These are phyloP conservation scores for Hesperophylax magnus DNA, from an alignment of 1,140 invertebrate species.

Conservation along the genomic window DNA sequence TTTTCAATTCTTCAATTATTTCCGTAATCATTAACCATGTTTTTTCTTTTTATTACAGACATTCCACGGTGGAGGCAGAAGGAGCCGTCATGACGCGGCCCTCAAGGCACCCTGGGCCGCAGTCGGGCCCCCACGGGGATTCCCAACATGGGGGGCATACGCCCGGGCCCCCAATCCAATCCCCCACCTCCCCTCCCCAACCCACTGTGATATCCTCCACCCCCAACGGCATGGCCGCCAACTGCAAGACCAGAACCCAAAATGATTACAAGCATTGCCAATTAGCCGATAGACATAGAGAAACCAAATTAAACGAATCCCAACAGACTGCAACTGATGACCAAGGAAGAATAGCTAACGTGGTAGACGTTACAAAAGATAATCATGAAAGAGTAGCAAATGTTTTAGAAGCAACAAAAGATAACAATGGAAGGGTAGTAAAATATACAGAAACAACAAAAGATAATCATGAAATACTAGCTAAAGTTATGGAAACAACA, in stretches of 20 bases:
- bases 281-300: constrained; percentile 30
- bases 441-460: no score
- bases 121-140: constrained; percentile 27
- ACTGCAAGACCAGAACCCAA: constrained; percentile 15
- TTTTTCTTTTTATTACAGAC: constrained; percentile 48
- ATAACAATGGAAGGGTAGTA: no score
- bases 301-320: constrained; percentile 33
- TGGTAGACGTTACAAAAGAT: neutral
- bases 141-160: neutral
- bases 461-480: no score
- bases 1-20: neutral
- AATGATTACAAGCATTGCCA: constrained; percentile 23
- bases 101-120: constrained; percentile 49
- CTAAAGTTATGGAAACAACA: no score
- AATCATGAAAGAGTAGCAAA: neutral
- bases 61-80: constrained; percentile 57
- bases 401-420: neutral
- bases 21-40: no score
- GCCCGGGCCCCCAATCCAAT: neutral
- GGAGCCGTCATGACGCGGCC: constrained; percentile 54
- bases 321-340: constrained; percentile 31
- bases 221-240: constrained; percentile 32
- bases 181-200: constrained; percentile 38
- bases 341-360: constrained; percentile 19
- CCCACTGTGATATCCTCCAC: constrained; percentile 53